A percentile compares a stretch with the other conserved stretches of the same genome.
phyloP scores from a whole-genome alignment of 2,797 vertebrate genomes.

The Triplophysa yarkandensis region DNA sequence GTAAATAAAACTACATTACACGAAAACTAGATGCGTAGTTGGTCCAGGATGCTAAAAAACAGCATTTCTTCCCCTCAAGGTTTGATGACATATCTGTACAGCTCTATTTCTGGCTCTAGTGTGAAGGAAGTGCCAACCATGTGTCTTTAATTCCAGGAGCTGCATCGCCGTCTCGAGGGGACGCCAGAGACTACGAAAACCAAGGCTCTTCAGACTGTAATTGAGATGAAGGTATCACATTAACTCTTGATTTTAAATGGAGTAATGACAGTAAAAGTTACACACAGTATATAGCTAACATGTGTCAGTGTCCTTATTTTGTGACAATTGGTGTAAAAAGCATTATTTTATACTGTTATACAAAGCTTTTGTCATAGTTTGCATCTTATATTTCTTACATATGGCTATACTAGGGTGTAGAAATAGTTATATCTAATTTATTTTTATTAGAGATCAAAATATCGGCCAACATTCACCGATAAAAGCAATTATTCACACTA shows the following conservation, averaged over 20 bases:
- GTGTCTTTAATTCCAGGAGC: conserved; percentile 79
- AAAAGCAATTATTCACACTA: no score
- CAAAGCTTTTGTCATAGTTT: background rate
- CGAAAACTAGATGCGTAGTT: no score
- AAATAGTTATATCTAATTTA: no score
- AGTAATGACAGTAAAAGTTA: background rate
- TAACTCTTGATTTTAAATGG: background rate
- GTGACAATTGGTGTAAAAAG: background rate
- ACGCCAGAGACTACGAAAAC: conserved; percentile 97
- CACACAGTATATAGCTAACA: background rate
- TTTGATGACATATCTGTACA: conserved; percentile 54
- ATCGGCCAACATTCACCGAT: no score
- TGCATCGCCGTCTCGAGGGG: conserved; percentile 94
- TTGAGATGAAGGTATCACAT: conserved; percentile 93
- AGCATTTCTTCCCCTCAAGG: conserved; percentile 47
- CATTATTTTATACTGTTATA: background rate
- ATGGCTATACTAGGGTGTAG: no score
- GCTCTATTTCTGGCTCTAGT: conserved; percentile 56
- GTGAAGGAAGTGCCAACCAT: conserved; percentile 56
- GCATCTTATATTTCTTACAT: background rate
- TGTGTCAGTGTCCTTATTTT: background rate
- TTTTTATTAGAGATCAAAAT: no score
- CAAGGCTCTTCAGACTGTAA: conserved; percentile 98
- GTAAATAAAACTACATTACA: no score
- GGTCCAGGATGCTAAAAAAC: conserved; percentile 24